A percentile compares a stretch with the other conserved stretches of the same genome.
phyloP scores from a whole-genome alignment of 92 coral and sea anemone species.

The Desmophyllum pertusum region DNA sequence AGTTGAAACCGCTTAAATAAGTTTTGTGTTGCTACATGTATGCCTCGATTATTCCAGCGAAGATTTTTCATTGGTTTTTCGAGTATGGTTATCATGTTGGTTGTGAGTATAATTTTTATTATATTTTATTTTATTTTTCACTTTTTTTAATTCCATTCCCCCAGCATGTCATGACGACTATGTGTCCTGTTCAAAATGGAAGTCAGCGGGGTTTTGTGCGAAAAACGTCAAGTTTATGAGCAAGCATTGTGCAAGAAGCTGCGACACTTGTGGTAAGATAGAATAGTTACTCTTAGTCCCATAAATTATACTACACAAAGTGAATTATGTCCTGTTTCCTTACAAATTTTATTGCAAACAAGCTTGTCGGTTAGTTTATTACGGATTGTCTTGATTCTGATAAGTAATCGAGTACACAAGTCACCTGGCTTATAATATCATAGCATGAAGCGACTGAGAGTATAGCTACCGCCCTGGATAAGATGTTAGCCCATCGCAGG shows the following conservation, averaged over 20 bases:
- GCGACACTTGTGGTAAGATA: slow-evolving; percentile 65
- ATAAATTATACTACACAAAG: too few species aligned
- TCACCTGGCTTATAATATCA: too few species aligned
- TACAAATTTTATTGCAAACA: too few species aligned
- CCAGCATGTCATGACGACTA: slow-evolving; percentile 72
- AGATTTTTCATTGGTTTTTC: not conserved
- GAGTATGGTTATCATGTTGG: not conserved
- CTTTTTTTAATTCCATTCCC: not conserved
- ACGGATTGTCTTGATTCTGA: too few species aligned
- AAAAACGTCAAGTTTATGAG: slow-evolving; percentile 53
- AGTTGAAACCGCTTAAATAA: not conserved
- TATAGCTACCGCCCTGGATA: too few species aligned
- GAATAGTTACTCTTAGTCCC: not conserved
- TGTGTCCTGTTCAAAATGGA: slow-evolving; percentile 63
- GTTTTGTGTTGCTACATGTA: too few species aligned
- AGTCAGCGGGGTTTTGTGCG: slow-evolving; percentile 38
- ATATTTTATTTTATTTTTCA: not conserved
- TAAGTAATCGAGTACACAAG: too few species aligned
- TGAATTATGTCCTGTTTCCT: not conserved
- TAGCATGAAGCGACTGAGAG: too few species aligned
- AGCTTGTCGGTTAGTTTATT: too few species aligned
- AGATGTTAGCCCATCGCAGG: too few species aligned
- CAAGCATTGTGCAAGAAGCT: slow-evolving; percentile 57
- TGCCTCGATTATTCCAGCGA: not conserved
- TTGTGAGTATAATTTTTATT: not conserved